Evolutionary conservation across 2,888 invertebrate species (phyloP).

Genomic region (Oligia latruncula): DNA sequence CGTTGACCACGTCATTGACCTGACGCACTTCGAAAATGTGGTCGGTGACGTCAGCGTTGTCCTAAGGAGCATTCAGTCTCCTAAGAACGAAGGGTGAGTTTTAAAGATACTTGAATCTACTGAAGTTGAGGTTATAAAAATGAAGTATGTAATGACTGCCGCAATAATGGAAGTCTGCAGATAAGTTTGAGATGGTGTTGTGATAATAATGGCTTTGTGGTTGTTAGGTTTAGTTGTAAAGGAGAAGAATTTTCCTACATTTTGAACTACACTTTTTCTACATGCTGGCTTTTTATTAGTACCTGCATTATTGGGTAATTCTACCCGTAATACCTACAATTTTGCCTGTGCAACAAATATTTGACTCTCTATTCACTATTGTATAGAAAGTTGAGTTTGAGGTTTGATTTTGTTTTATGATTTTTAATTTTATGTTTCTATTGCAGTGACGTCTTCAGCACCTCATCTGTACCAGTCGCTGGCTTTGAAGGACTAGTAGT

Average conservation of each 20-base stretch:
- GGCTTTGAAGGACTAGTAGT: slow-evolving; percentile 84
- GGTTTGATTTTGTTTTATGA: not conserved
- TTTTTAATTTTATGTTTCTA: slow-evolving; percentile 29
- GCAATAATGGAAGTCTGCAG: slow-evolving; percentile 15
- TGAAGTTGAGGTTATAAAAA: slow-evolving; percentile 7
- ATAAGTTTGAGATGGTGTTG: slow-evolving; percentile 11
- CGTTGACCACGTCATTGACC: slow-evolving; percentile 74
- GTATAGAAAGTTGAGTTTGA: not conserved
- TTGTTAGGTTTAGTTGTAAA: not conserved
- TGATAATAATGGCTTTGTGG: not conserved
- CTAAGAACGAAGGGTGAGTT: slow-evolving; percentile 78
- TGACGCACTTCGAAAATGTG: slow-evolving; percentile 84
- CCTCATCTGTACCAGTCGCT: slow-evolving; percentile 76
- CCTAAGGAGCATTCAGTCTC: slow-evolving; percentile 79
- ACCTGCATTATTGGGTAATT: not conserved
- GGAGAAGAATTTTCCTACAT: not conserved
- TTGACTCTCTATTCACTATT: too few relatives aligned
- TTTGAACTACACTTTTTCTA: not conserved
- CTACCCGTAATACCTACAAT: not conserved
- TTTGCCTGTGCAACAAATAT: not conserved
- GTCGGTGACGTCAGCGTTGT: slow-evolving; percentile 87
- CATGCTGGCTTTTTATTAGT: not conserved
- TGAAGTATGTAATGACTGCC: not conserved
- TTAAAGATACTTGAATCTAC: not conserved
- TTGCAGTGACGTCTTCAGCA: slow-evolving; percentile 79